Evolutionary conservation across 2,888 invertebrate species (phyloP), one percentile per base, ranked within the genome.

Genomic region (Eupeodes luniger): DNA sequence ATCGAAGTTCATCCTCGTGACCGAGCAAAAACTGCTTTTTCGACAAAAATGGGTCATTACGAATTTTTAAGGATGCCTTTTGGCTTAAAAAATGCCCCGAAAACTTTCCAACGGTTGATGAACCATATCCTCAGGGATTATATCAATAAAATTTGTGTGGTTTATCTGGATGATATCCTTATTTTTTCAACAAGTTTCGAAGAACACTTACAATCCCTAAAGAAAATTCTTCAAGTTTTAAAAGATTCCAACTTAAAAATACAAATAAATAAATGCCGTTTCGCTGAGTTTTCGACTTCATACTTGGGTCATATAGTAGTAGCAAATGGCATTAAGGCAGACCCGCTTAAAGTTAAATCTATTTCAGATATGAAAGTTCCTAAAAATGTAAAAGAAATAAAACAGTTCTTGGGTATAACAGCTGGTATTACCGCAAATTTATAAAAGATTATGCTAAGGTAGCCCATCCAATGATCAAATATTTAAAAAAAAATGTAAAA

Each of bases 261-360:
- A 3, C 85, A 88, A 62, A 57, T 83, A 1, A 27, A 51, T 44
- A 57, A 77, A 57, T 77, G 66, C n/a, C 12, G 47, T 66, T 66
- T 67, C 40, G 47, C 69, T 11, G 76, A 76, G 47, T 14, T 79
- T 51, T 64, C 59, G 7, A 77, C 67, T 6, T 57, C 14, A 16
- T 77, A 70, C 44, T 55, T 89, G n/a, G 81, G 88, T 9, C 79
- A 89, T 34, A 69, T 78, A n/a, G 47, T 85, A 47, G 44, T 70
- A 59, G 66, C 12, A 5, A 49, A 80, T n/a, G 75, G 67, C 11
- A 75, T 81, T 14, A 74, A 72, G 36, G 91, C 92, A 11, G 90
- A 92, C 66, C 90, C 90, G 5, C 85, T 85, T 4, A 92, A 91
- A 88, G 62, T 90, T 5, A 59, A 86, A 66, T 87, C 89, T 9